phyloP scores from a whole-genome alignment of 35 echinoderm and acorn worm species.

The Acanthaster planci region DNA sequence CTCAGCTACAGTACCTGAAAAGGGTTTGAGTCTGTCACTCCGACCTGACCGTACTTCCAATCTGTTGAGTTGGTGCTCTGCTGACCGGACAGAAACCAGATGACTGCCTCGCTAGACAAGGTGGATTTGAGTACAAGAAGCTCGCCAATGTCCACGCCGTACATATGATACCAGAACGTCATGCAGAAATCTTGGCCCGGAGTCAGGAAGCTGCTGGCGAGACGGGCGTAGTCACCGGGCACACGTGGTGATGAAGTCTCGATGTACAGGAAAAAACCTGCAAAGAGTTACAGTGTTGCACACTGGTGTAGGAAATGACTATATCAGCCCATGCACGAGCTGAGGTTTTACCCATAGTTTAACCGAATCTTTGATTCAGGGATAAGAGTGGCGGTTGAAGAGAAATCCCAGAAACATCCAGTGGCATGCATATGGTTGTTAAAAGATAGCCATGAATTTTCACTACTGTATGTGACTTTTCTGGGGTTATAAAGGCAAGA shows the following conservation, averaged over 20 bases:
- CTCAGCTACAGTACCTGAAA: constrained; percentile 9
- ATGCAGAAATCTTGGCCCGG: constrained; percentile 47
- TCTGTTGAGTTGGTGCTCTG: constrained; percentile 27
- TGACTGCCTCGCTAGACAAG: background rate
- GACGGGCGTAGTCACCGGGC: constrained; percentile 52
- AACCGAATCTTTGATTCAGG: too few species aligned
- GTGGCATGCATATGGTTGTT: too few species aligned
- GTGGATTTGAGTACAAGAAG: constrained; percentile 2
- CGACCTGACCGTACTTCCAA: constrained; percentile 46
- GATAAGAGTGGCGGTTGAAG: too few species aligned
- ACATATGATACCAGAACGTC: constrained; percentile 95
- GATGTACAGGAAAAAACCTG: constrained; percentile 61
- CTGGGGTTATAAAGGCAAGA: too few species aligned
- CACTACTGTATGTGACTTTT: too few species aligned
- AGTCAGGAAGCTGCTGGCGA: constrained; percentile 48
- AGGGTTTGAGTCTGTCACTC: constrained; percentile 19
- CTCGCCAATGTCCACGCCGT: constrained; percentile 66
- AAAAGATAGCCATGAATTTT: too few species aligned
- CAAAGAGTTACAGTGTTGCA: background rate
- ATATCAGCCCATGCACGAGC: too few species aligned
- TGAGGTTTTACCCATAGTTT: too few species aligned
- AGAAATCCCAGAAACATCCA: too few species aligned
- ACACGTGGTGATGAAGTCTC: constrained; percentile 19
- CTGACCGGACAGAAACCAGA: constrained; percentile 41
- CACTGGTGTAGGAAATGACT: too few species aligned